Evolutionary conservation across 2,113 vertebrate genomes (phyloP).

Genomic region (Anthoscopus minutus): DNA sequence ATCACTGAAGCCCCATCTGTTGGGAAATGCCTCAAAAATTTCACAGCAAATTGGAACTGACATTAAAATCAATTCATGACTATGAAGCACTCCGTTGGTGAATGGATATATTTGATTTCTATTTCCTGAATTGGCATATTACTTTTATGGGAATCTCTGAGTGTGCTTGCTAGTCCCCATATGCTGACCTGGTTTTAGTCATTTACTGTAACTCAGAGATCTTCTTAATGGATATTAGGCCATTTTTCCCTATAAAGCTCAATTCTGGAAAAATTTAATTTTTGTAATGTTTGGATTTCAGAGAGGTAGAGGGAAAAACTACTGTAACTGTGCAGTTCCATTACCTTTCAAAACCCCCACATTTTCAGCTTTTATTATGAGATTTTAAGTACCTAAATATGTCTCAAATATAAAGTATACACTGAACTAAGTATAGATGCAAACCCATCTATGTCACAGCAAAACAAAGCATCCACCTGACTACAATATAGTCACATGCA

Average conservation of each 20-base stretch:
- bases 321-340: not conserved
- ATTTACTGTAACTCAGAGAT: not conserved
- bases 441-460: not conserved
- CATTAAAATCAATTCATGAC: slow-evolving; percentile 29
- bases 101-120: not conserved
- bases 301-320: not conserved
- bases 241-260: not conserved
- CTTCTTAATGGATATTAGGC: not conserved
- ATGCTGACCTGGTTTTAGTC: not conserved
- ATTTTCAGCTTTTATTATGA: not conserved
- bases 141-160: not conserved
- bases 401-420: not conserved
- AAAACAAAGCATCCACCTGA: not conserved
- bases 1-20: not conserved
- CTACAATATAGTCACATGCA: not conserved
- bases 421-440: not conserved
- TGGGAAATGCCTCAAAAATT: slow-evolving; percentile 36
- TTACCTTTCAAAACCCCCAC: not conserved
- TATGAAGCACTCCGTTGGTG: not conserved
- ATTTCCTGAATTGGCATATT: not conserved
- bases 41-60: not conserved
- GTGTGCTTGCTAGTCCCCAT: not conserved
- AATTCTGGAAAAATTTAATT: not conserved
- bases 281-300: not conserved
- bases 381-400: not conserved